These are phyloP conservation scores for Dasypus novemcinctus DNA, from an alignment of 2,113 vertebrate genomes.

Conservation along the genomic window DNA sequence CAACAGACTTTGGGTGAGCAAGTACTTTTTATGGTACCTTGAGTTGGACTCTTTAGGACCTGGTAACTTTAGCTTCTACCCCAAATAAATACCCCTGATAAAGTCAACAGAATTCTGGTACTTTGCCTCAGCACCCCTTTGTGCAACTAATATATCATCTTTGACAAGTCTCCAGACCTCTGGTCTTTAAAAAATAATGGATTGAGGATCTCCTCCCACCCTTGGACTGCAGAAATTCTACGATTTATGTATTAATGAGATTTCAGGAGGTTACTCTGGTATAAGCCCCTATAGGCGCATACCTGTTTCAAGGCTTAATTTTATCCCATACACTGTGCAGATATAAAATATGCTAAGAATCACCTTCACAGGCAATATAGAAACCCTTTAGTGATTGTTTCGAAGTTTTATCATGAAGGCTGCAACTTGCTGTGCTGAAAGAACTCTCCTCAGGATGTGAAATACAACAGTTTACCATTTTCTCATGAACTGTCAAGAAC, in stretches of 20 bases:
- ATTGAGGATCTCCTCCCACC: background rate
- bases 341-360: background rate
- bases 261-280: background rate
- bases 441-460: background rate
- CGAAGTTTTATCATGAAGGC: background rate
- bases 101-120: too few species aligned
- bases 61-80: too few species aligned
- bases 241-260: background rate
- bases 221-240: background rate
- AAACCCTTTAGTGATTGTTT: background rate
- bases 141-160: background rate
- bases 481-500: background rate
- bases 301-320: background rate
- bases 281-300: background rate
- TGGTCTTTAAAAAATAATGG: background rate
- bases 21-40: too few species aligned
- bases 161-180: background rate
- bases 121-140: too few species aligned
- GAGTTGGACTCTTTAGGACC: too few species aligned
- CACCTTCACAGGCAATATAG: background rate
- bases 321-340: background rate
- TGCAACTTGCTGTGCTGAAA: background rate
- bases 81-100: too few species aligned
- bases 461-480: background rate
- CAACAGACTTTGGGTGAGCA: too few species aligned